Percentiles rank a stretch among this genome's conserved stretches.
Conservation (phyloP, 2,113 vertebrate genomes). For the Tonatia bakeri region DNA sequence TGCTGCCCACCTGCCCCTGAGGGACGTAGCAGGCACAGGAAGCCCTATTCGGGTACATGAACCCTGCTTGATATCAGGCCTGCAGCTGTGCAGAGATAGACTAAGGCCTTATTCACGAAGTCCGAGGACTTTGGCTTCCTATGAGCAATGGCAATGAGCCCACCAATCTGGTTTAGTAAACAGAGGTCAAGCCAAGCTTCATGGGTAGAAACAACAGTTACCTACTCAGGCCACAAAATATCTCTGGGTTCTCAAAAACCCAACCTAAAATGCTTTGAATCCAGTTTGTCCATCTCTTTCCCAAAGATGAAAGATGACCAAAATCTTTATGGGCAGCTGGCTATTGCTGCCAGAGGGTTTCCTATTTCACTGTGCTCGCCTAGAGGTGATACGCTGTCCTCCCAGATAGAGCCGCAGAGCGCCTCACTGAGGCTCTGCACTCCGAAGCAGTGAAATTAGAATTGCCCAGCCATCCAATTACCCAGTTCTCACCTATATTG, state of each 20-base stretch:
- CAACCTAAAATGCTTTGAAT: background rate
- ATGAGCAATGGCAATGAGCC: background rate
- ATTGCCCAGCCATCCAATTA: background rate
- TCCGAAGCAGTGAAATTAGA: background rate
- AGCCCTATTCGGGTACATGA: too few relatives aligned
- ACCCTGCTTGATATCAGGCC: too few relatives aligned
- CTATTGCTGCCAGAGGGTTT: too few relatives aligned
- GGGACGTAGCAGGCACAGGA: too few relatives aligned
- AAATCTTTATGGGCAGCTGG: background rate
- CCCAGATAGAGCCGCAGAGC: background rate
- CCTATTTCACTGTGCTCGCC: background rate
- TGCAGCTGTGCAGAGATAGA: too few relatives aligned
- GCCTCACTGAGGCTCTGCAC: background rate
- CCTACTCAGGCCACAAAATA: background rate
- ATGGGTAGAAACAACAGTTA: background rate
- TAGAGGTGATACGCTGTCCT: background rate
- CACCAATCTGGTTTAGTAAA: background rate
- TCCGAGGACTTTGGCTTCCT: background rate
- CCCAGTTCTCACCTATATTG: background rate
- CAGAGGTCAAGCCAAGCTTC: background rate
- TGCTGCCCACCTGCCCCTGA: too few relatives aligned
- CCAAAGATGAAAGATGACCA: background rate
- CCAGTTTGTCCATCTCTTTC: background rate
- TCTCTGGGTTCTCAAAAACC: background rate
- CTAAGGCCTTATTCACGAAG: too few relatives aligned